Evolutionary conservation across 1,140 invertebrate species (phyloP).

Genomic region (Neodiprion virginianus): DNA sequence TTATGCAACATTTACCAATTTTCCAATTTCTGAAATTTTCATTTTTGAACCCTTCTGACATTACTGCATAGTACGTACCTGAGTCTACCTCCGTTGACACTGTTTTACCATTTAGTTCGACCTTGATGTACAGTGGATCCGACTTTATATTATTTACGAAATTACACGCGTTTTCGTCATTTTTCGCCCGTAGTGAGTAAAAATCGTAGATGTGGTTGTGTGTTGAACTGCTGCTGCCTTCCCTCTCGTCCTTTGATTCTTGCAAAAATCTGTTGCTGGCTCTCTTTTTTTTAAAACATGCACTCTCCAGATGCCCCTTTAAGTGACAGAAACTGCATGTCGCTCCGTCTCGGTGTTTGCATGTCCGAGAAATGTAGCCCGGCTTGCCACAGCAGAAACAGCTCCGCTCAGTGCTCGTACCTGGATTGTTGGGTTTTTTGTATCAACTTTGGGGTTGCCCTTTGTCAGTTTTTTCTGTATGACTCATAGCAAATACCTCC

Average conservation of each 20-base stretch:
- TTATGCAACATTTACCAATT: background rate
- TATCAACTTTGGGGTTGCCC: too few relatives aligned
- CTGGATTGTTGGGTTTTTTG: background rate
- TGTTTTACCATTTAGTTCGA: background rate
- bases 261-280: too few relatives aligned
- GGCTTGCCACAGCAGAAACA: background rate
- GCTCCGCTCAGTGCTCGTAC: background rate
- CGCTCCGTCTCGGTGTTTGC: background rate
- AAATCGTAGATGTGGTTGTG: too few relatives aligned
- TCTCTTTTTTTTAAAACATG: background rate
- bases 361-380: background rate
- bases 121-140: background rate
- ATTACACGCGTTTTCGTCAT: too few relatives aligned
- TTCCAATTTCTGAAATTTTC: background rate
- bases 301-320: background rate
- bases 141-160: background rate
- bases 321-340: background rate
- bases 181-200: too few relatives aligned
- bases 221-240: too few relatives aligned
- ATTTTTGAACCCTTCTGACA: constrained; percentile 1
- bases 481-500: background rate
- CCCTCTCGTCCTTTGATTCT: too few relatives aligned
- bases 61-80: constrained; percentile 18
- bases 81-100: constrained; percentile 26
- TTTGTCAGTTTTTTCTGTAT: background rate